These are phyloP conservation scores for Conger conger DNA, from an alignment of 2,113 vertebrate genomes.

Conservation along the genomic window DNA sequence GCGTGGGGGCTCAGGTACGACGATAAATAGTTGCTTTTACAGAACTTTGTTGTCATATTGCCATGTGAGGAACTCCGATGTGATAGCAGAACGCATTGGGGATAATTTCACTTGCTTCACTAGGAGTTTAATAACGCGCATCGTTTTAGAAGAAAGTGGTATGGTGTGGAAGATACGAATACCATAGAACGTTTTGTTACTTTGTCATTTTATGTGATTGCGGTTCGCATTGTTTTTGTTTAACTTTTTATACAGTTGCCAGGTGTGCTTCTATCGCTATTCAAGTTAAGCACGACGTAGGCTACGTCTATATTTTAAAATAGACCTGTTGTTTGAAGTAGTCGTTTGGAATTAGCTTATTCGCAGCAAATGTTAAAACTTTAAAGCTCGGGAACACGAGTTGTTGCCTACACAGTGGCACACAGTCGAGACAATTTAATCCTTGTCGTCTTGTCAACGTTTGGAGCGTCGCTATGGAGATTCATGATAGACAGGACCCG, in stretches of 20 bases:
- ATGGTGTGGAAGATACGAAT: background rate
- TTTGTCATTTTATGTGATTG: background rate
- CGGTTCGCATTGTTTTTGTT: background rate
- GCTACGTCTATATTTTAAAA: no score
- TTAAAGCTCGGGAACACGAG: no score
- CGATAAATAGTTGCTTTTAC: background rate
- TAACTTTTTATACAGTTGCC: background rate
- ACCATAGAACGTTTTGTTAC: background rate
- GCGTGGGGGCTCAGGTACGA: background rate
- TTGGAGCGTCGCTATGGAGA: conserved; percentile 53
- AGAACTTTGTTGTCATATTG: background rate
- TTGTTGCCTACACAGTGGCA: no score
- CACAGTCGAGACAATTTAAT: background rate
- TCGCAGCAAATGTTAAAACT: no score
- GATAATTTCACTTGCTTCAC: background rate
- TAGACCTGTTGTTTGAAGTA: no score
- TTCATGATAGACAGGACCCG: background rate
- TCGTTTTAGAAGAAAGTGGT: background rate
- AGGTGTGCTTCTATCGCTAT: background rate
- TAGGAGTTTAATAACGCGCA: background rate
- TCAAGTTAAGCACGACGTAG: background rate
- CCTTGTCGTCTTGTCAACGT: background rate
- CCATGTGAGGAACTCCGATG: background rate
- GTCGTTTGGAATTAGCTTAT: no score
- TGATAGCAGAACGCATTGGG: background rate